Conservation (phyloP, 2,113 vertebrate species). For the Hyla sarda region DNA sequence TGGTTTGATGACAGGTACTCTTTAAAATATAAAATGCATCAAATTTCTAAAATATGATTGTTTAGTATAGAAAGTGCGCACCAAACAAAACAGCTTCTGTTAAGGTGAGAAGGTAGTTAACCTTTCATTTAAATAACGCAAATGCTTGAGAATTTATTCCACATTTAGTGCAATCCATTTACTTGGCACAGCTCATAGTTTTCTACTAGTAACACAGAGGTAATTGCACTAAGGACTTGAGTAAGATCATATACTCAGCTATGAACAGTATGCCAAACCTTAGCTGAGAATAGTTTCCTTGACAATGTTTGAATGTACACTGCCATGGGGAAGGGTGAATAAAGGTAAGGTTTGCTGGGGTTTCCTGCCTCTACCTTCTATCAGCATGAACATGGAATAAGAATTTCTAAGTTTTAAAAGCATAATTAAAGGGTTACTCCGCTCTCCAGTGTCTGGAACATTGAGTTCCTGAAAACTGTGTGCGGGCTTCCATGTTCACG, state of each 20-base stretch:
- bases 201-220: conserved; percentile 3
- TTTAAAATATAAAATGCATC: no score
- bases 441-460: no score
- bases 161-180: not conserved
- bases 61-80: not conserved
- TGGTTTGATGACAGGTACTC: no score
- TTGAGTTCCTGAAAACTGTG: no score
- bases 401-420: not conserved
- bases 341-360: not conserved
- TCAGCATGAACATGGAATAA: not conserved
- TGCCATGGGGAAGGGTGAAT: not conserved
- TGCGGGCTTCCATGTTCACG: no score
- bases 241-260: not conserved
- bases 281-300: not conserved
- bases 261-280: not conserved
- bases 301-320: not conserved
- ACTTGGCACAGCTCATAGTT: not conserved
- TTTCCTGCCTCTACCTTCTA: not conserved
- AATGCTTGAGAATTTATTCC: not conserved
- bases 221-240: not conserved
- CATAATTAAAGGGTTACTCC: no score
- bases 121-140: conserved; percentile 29
- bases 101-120: conserved; percentile 29
- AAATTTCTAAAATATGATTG: no score
- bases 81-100: not conserved